A percentile compares a stretch with the other conserved stretches of the same genome.
phyloP scores from a whole-genome alignment of 1,140 invertebrate genomes.

The Centruroides sculpturatus region DNA sequence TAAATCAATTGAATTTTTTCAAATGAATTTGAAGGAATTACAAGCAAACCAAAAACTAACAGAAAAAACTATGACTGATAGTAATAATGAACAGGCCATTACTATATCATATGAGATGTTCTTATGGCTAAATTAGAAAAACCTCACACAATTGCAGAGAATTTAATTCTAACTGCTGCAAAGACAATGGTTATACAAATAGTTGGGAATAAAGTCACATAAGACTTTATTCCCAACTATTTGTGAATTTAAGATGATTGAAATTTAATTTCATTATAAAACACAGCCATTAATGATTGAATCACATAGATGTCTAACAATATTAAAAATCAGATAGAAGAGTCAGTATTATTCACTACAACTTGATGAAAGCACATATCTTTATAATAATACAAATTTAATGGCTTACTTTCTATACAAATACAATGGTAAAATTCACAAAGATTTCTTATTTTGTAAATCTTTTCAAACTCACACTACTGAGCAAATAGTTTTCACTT shows the following conservation, averaged over 20 bases:
- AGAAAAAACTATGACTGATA: too few species aligned
- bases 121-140: slow-evolving; percentile 25
- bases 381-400: neutral
- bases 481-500: too few species aligned
- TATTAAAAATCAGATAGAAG: neutral
- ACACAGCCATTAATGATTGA: neutral
- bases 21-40: too few species aligned
- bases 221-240: too few species aligned
- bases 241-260: slow-evolving; percentile 6
- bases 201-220: slow-evolving; percentile 20
- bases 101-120: too few species aligned
- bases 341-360: slow-evolving; percentile 3
- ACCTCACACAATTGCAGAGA: slow-evolving; percentile 26
- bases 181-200: slow-evolving; percentile 23
- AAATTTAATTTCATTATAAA: neutral
- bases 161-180: slow-evolving; percentile 25
- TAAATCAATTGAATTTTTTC: too few species aligned
- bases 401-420: neutral
- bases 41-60: too few species aligned
- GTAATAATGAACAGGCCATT: too few species aligned
- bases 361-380: slow-evolving; percentile 4
- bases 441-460: too few species aligned
- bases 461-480: too few species aligned
- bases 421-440: too few species aligned
- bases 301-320: neutral